A percentile compares a stretch with the other conserved stretches of the same genome.
Conservation (phyloP, 2,113 vertebrate genomes). For the Syngnathus floridae region DNA sequence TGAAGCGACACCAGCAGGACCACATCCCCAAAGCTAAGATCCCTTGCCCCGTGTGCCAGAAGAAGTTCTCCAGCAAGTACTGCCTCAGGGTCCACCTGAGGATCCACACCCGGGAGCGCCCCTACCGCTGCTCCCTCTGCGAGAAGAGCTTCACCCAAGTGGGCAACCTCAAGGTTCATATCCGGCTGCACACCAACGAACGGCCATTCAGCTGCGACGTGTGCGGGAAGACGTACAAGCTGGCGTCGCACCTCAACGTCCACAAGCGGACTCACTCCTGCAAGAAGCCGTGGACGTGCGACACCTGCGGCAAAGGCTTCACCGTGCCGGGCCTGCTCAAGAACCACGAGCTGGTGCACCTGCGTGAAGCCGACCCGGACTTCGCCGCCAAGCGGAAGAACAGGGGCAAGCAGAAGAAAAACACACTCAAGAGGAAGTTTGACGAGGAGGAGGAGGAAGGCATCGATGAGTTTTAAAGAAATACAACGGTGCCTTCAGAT, state of each 20-base stretch:
- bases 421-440: slow-evolving; percentile 56
- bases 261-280: slow-evolving; percentile 62
- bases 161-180: slow-evolving; percentile 64
- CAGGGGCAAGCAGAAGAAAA: slow-evolving; percentile 59
- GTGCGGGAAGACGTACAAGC: slow-evolving; percentile 66
- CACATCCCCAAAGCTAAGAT: slow-evolving; percentile 63
- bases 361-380: slow-evolving; percentile 47
- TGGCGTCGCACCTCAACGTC: slow-evolving; percentile 63
- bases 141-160: slow-evolving; percentile 65
- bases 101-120: slow-evolving; percentile 64
- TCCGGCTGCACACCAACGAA: slow-evolving; percentile 63
- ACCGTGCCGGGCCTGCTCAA: slow-evolving; percentile 58
- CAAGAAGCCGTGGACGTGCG: slow-evolving; percentile 63
- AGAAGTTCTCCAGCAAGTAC: slow-evolving; percentile 68
- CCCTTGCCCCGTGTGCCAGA: slow-evolving; percentile 62
- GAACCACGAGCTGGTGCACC: slow-evolving; percentile 60
- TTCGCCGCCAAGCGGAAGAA: slow-evolving; percentile 48
- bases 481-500: background rate
- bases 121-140: slow-evolving; percentile 60
- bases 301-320: slow-evolving; percentile 62
- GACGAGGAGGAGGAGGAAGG: slow-evolving; percentile 60
- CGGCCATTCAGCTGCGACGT: slow-evolving; percentile 63
- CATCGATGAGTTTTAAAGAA: slow-evolving; percentile 56
- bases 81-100: slow-evolving; percentile 62
- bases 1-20: slow-evolving; percentile 67